Conservation (phyloP, 2,113 vertebrate genomes). For the Lagopus leucura region DNA sequence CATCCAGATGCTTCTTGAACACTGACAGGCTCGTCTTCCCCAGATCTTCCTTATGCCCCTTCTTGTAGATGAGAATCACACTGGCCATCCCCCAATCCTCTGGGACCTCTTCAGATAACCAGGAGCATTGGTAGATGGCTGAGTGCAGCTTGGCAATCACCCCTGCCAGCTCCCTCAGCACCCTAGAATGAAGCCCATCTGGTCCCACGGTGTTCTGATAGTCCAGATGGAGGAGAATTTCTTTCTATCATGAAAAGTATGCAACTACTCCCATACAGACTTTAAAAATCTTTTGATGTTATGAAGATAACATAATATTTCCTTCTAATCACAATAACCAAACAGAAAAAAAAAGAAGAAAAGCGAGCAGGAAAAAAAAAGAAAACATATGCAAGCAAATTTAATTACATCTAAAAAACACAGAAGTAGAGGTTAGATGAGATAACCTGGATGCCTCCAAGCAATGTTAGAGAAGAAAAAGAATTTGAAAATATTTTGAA, state of each 20-base stretch:
- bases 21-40: too few relatives aligned
- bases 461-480: not conserved
- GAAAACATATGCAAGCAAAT: not conserved
- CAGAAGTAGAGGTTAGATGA: not conserved
- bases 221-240: not conserved
- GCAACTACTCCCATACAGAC: not conserved
- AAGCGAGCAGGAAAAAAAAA: accelerated
- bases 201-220: too few relatives aligned
- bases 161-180: too few relatives aligned
- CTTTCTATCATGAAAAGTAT: not conserved
- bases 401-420: not conserved
- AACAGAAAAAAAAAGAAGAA: not conserved
- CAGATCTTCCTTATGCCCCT: too few relatives aligned
- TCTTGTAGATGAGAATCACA: too few relatives aligned
- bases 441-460: not conserved
- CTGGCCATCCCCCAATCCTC: too few relatives aligned
- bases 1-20: too few relatives aligned
- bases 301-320: not conserved
- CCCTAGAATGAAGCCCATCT: too few relatives aligned
- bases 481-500: not conserved
- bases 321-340: not conserved
- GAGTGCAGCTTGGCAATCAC: too few relatives aligned
- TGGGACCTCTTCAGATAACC: too few relatives aligned
- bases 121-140: too few relatives aligned
- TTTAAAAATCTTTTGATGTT: not conserved